Base-by-base conservation (phyloP, 2,888 invertebrate species). In the Aporophyla lueneburgensis region DNA sequence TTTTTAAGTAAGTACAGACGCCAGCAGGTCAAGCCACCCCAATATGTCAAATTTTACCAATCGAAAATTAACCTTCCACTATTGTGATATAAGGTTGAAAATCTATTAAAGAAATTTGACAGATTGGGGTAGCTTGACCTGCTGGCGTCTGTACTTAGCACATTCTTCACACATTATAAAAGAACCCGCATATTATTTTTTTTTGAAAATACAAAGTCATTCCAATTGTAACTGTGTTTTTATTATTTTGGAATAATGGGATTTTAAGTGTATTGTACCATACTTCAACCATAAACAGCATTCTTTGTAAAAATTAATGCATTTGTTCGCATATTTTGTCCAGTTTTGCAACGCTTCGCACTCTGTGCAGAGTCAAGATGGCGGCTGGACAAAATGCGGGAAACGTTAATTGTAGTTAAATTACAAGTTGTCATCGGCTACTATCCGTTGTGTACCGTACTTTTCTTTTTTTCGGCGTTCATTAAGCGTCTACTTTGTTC, bases 401-500 rank as follows among this genome's bases (percentile, higher is more conserved):
- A 59, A 78, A 65, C 19, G 43, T 53, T 74, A 71, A 84, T 73
- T 78, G 62, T 63, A 61, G 51, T 51, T 71, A 69, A 69, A 69
- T 67, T 70, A 56, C 46, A 46, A 51, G 68, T 56, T 66, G 66
- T 62, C 71, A 83, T 80, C 59, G 33, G 54, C 63, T 56, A n/a
- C 59, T 65, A 62, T 58, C 21, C 40, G 62, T 81, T 78, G 72
- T 69, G 68, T 69, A 53, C 69, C 54, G 16, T 56, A 53, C 62
- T 43, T 69, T 76, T 82, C 69, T 51, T 81, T 78, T 80, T 81
- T 61, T 61, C 75, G 56, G 54, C 56, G 49, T 78, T 67, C 81
- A 75, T 81, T 78, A 81, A 54, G 59, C 46, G 40, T 21, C 40
- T 27, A 16, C 61, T 67, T 66, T 56, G 59, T 78, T 78, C 66